A percentile compares a stretch with the other conserved stretches of the same genome.
Evolutionary conservation across 2,113 vertebrate genomes (phyloP).

Genomic region (Ornithorhynchus anatinus): DNA sequence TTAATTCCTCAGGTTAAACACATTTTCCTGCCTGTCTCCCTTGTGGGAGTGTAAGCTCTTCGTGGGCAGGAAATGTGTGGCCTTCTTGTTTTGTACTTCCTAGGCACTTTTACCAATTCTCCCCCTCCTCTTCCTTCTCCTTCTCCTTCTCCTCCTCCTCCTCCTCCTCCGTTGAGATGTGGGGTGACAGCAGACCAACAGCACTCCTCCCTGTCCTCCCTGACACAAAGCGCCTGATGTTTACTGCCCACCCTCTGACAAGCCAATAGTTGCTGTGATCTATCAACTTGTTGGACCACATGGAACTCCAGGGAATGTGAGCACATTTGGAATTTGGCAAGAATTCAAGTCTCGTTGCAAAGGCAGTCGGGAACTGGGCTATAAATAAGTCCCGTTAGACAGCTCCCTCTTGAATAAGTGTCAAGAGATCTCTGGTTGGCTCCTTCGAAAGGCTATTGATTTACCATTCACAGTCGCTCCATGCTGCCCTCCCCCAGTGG

Average conservation of each 20-base stretch:
- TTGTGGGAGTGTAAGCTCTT: too few species aligned
- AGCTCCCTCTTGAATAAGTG: constrained; percentile 39
- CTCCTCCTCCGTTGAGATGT: background rate
- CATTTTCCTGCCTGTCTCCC: too few species aligned
- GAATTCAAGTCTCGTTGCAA: constrained; percentile 44
- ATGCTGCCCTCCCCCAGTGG: accelerated
- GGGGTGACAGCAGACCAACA: background rate
- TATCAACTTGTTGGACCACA: constrained; percentile 31
- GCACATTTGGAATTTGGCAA: constrained; percentile 32
- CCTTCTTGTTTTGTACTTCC: too few species aligned
- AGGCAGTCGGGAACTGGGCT: constrained; percentile 40
- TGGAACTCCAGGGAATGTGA: constrained; percentile 23
- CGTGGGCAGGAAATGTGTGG: too few species aligned
- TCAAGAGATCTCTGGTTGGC: constrained; percentile 18
- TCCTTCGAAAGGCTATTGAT: constrained; percentile 21
- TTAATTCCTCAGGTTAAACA: too few species aligned
- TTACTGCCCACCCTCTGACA: constrained; percentile 29
- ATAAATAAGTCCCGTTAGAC: constrained; percentile 59
- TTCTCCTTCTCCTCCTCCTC: background rate
- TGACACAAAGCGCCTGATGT: background rate
- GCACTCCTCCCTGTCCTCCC: background rate
- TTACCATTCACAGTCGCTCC: background rate
- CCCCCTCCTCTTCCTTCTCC: background rate
- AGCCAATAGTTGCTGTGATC: constrained; percentile 37
- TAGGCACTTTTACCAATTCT: background rate